These are phyloP conservation scores for Actenoides lindsayi DNA, from an alignment of 2,113 vertebrate genomes.

Conservation along the genomic window DNA sequence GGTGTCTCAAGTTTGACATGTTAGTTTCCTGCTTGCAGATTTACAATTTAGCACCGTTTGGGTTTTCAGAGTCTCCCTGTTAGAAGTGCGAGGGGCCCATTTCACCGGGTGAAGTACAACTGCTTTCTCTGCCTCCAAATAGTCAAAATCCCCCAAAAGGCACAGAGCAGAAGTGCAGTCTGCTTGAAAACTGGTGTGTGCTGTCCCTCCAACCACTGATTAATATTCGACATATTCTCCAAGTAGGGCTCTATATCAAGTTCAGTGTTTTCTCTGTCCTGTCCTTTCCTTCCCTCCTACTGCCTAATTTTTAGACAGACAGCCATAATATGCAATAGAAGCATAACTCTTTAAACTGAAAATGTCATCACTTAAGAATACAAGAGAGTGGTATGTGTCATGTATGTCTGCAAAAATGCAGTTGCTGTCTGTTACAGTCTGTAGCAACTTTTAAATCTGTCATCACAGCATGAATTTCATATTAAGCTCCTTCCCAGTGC, in stretches of 20 bases:
- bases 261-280: slow-evolving; percentile 77
- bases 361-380: slow-evolving; percentile 96
- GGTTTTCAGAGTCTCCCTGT: slow-evolving; percentile 72
- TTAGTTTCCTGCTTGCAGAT: slow-evolving; percentile 78
- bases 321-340: slow-evolving; percentile 80
- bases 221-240: slow-evolving; percentile 86
- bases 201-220: slow-evolving; percentile 80
- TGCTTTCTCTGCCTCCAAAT: slow-evolving; percentile 33
- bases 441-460: slow-evolving; percentile 99
- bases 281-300: slow-evolving; percentile 60
- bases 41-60: slow-evolving; percentile 75
- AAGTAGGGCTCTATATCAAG: slow-evolving; percentile 82
- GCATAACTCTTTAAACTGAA: slow-evolving; percentile 90
- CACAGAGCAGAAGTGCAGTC: slow-evolving; percentile 69
- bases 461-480: slow-evolving; percentile 88
- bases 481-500: slow-evolving; percentile 83
- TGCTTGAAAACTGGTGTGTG: slow-evolving; percentile 69
- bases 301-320: slow-evolving; percentile 74
- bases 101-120: slow-evolving; percentile 65
- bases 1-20: slow-evolving; percentile 53
- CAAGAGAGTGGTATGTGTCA: slow-evolving; percentile 85
- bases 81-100: slow-evolving; percentile 65
- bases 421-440: slow-evolving; percentile 91
- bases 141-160: slow-evolving; percentile 63
- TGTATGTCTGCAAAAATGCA: slow-evolving; percentile 89